These are phyloP conservation scores for Acleris cristana DNA, from an alignment of 2,888 invertebrate genomes.

Conservation along the genomic window DNA sequence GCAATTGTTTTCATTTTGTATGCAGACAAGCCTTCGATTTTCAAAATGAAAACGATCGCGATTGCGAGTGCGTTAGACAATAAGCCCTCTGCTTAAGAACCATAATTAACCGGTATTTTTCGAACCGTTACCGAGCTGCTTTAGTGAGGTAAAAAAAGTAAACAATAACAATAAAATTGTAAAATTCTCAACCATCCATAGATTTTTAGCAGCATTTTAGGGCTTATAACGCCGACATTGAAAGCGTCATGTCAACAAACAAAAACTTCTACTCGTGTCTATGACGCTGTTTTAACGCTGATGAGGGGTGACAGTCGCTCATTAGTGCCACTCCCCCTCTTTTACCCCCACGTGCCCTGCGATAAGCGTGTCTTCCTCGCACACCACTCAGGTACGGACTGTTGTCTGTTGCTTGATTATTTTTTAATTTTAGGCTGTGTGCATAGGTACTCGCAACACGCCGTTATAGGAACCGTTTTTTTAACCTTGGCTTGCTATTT, in stretches of 20 bases:
- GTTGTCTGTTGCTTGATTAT: constrained; percentile 43
- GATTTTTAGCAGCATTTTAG: not conserved
- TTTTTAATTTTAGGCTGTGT: constrained; percentile 30
- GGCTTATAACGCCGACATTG: not conserved
- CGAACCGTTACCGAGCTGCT: no score
- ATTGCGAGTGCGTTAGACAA: no score
- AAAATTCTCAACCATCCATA: no score
- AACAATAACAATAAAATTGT: no score
- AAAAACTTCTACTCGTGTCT: constrained; percentile 34
- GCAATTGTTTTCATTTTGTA: no score
- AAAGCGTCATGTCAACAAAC: constrained; percentile 1
- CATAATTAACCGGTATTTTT: no score
- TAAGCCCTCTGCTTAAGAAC: no score
- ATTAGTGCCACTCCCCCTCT: constrained; percentile 51
- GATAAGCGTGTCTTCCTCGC: constrained; percentile 42
- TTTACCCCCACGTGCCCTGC: constrained; percentile 33
- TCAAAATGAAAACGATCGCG: no score
- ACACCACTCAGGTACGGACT: constrained; percentile 44
- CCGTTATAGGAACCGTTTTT: not conserved
- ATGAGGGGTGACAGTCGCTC: constrained; percentile 53
- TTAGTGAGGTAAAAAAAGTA: no score
- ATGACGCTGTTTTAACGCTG: constrained; percentile 51
- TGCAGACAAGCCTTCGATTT: no score
- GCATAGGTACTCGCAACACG: not conserved
- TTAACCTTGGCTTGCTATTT: no score